Evolutionary conservation across 2,888 invertebrate genomes (phyloP), one percentile per base, ranked within the genome.

Genomic region (Keiferia lycopersicella): DNA sequence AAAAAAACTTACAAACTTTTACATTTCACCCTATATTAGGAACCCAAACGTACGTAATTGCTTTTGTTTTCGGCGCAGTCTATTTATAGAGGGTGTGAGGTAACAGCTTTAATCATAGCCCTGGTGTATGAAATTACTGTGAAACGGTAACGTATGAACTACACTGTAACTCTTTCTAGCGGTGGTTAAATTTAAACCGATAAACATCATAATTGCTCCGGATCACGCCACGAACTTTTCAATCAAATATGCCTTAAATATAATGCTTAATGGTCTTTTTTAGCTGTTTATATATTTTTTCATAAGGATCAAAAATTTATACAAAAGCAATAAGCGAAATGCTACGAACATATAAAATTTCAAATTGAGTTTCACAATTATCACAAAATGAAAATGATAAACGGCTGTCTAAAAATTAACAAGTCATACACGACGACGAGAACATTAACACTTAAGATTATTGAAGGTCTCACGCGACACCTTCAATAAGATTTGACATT

Each of bases 131-230:
- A 39, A 39, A 58, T 58, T 58, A 58, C 56, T 56, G 26, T 53
- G 26, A 26, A 56, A 56, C 22, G 56, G n/a, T 56, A 56, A 56
- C 53, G 26, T 34, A 56, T 7, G 30, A 56, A 34, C 16, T 34
- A 34, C 56, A 16, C 26, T 56, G 26, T 53, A 53, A 53, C 56
- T 56, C 56, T 56, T 56, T 56, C 56, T 39, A 39, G 45, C 39
- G 22, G 41, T 60, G 10, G 75, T 75, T 77, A 80, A 77, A 76
- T 79, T 76, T 75, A 75, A 67, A 66, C 65, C 65, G 82, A 84
- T 84, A 75, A 62, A 64, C 67, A 82, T 84, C 82, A 77, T 74
- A 79, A 82, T 78, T 68, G 73, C 67, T 64, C 62, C 53, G 64
- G 61, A 71, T 68, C 77, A 78, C 72, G 76, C 65, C 70, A 74